These are phyloP conservation scores for Eulithis prunata DNA, from an alignment of 2,888 invertebrate genomes.

Conservation along the genomic window DNA sequence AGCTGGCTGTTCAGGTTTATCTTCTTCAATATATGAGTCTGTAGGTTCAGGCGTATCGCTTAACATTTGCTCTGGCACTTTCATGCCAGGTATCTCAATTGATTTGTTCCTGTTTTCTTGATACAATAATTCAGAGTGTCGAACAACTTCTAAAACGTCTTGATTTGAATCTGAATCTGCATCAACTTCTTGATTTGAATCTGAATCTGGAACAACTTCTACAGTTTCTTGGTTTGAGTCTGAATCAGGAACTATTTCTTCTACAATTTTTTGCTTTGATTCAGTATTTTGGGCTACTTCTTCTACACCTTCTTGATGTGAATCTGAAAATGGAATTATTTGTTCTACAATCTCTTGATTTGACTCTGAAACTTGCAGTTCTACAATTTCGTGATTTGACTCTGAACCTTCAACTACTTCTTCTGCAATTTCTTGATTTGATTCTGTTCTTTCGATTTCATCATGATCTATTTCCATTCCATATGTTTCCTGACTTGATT, in stretches of 20 bases:
- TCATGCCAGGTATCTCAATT: constrained; percentile 30
- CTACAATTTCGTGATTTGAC: not conserved
- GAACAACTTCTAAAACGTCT: constrained; percentile 19
- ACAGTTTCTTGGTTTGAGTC: not conserved
- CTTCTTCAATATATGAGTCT: constrained; percentile 23
- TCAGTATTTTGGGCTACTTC: not conserved
- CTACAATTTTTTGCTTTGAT: not conserved
- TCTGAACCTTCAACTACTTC: not conserved
- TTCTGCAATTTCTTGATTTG: not conserved
- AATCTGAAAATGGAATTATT: not conserved
- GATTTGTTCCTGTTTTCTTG: constrained; percentile 26
- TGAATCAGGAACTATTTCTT: not conserved
- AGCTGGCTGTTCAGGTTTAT: constrained; percentile 47
- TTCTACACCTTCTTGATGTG: not conserved
- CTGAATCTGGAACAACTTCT: not conserved
- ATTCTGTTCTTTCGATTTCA: constrained; percentile 3
- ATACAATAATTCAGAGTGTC: constrained; percentile 16
- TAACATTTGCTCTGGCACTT: constrained; percentile 39
- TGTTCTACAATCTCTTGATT: not conserved
- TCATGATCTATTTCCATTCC: constrained; percentile 14
- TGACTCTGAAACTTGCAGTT: not conserved
- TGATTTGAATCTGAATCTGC: constrained; percentile 5
- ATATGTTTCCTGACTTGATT: constrained; percentile 24
- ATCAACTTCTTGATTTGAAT: not conserved
- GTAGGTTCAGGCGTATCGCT: constrained; percentile 31